Evolutionary conservation across 2,888 invertebrate species (phyloP).

Genomic region (Tachina grossa): DNA sequence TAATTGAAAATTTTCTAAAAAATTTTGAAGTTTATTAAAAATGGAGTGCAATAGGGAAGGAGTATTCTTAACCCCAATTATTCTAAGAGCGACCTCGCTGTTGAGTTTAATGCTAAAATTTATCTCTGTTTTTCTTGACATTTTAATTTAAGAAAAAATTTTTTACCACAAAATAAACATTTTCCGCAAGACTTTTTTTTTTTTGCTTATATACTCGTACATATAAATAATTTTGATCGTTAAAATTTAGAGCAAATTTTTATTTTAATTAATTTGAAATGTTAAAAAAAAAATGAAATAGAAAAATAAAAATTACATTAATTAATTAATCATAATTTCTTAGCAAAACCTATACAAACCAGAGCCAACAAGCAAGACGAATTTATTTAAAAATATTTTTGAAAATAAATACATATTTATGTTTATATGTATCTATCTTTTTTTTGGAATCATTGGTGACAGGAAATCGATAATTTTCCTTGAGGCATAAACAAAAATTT

Average conservation of each 20-base stretch:
- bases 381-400: constrained; percentile 7
- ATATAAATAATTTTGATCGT: background rate
- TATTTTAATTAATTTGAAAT: constrained; percentile 16
- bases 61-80: too few species aligned
- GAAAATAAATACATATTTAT: background rate
- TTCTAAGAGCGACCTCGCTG: too few species aligned
- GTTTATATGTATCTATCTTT: too few species aligned
- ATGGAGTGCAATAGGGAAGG: too few species aligned
- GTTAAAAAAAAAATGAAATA: background rate
- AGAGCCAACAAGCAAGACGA: constrained; percentile 29
- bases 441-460: constrained; percentile 47
- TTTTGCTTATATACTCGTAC: too few species aligned
- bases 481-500: constrained; percentile 22
- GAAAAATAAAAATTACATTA: background rate
- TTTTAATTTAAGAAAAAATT: too few species aligned
- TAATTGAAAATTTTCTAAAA: too few species aligned
- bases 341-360: background rate
- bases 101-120: too few species aligned
- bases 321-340: constrained; percentile 29
- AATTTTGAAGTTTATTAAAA: too few species aligned
- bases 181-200: background rate
- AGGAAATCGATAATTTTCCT: constrained; percentile 59
- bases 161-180: background rate
- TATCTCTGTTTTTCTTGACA: too few species aligned
- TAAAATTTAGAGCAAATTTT: constrained; percentile 22